Evolutionary conservation across 2,113 vertebrate genomes (phyloP).

Genomic region (Phalacrocorax pelagicus): DNA sequence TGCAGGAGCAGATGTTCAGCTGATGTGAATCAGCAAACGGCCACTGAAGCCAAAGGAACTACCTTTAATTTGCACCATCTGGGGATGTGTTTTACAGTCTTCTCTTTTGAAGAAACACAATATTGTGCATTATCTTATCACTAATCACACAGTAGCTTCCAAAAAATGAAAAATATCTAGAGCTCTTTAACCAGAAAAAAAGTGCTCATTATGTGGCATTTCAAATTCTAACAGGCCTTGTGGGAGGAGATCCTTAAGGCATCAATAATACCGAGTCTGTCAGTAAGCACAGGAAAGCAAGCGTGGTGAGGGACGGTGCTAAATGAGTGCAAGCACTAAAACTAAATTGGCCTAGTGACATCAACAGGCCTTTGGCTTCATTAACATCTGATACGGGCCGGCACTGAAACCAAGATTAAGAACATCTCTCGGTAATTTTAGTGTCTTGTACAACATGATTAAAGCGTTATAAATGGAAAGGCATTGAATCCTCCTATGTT

Average conservation of each 20-base stretch:
- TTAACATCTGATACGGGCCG: background rate
- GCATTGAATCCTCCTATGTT: background rate
- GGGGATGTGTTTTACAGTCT: background rate
- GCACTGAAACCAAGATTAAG: background rate
- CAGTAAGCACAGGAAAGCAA: background rate
- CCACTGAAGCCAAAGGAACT: background rate
- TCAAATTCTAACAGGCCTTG: background rate
- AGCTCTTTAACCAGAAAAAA: background rate
- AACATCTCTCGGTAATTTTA: background rate
- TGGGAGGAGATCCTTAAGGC: background rate
- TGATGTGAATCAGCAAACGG: background rate
- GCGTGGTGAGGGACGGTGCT: background rate
- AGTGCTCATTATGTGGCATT: background rate
- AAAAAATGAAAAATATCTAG: background rate
- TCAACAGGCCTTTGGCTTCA: background rate
- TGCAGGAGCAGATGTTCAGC: conserved; percentile 15
- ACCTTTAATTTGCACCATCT: background rate
- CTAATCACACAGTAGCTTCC: background rate
- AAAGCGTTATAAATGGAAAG: conserved; percentile 21
- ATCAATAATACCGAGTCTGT: background rate
- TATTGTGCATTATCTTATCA: background rate
- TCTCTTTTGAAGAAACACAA: background rate
- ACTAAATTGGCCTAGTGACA: background rate
- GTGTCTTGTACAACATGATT: background rate
- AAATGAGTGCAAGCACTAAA: background rate